Percentiles rank a stretch among this genome's conserved stretches.
Conservation (phyloP, 2,797 vertebrate genomes). For the Phrynocephalus vlangalii region DNA sequence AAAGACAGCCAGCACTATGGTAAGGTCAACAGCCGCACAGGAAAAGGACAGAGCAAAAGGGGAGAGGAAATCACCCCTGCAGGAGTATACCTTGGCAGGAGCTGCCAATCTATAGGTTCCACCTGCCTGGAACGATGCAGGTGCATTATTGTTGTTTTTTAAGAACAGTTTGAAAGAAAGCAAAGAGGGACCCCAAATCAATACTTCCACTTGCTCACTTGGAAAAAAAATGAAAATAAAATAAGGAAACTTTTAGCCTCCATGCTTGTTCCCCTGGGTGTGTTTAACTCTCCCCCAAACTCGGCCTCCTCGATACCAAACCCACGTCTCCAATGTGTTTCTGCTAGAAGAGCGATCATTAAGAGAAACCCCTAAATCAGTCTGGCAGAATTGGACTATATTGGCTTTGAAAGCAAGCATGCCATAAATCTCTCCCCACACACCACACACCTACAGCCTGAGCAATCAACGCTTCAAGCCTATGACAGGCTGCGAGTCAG, state of each 20-base stretch:
- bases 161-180: neutral
- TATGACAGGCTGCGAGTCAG: neutral
- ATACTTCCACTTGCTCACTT: neutral
- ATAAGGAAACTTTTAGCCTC: neutral
- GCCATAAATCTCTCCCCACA: conserved; percentile 7
- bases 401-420: conserved; percentile 19
- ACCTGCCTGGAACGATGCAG: neutral
- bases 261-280: neutral
- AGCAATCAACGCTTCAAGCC: neutral
- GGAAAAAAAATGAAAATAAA: no score
- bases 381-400: neutral
- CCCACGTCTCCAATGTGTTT: conserved; percentile 15
- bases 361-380: conserved; percentile 24
- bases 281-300: conserved; percentile 32
- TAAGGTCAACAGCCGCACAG: conserved; percentile 71
- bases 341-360: neutral
- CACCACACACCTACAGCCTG: neutral
- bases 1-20: conserved; percentile 65
- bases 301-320: conserved; percentile 29
- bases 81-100: conserved; percentile 25
- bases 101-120: conserved; percentile 23
- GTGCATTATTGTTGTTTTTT: neutral
- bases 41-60: conserved; percentile 60
- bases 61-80: conserved; percentile 27
- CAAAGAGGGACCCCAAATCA: conserved; percentile 23